Evolutionary conservation across 2,113 vertebrate species (phyloP).

Genomic region (Ginglymostoma cirratum): DNA sequence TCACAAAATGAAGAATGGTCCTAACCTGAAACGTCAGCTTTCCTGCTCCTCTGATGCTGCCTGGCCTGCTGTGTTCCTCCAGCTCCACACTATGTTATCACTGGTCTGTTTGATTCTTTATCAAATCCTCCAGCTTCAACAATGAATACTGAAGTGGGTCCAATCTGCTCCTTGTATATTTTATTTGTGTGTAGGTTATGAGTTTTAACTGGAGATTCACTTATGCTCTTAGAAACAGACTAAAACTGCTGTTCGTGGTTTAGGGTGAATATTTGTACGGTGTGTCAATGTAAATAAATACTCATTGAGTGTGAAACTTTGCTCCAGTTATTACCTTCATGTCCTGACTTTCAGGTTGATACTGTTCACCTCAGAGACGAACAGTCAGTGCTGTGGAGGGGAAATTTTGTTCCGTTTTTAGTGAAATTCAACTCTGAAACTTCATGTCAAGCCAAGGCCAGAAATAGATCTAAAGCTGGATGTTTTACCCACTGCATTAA

Average conservation of each 20-base stretch:
- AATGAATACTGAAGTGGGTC: neutral
- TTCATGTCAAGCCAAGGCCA: neutral
- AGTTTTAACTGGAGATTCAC: neutral
- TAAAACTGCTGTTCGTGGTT: neutral
- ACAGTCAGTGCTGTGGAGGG: neutral
- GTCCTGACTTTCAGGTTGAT: neutral
- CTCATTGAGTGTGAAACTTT: neutral
- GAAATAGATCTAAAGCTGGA: neutral
- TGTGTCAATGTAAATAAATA: neutral
- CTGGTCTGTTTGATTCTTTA: neutral
- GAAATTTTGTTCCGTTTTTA: neutral
- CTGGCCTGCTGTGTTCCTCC: no score
- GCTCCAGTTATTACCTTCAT: neutral
- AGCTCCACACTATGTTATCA: neutral
- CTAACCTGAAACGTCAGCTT: no score
- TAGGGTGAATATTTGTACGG: neutral
- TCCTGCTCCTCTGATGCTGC: no score
- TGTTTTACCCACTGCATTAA: neutral
- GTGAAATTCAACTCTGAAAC: neutral
- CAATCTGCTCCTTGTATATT: neutral
- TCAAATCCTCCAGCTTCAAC: neutral
- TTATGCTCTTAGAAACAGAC: neutral
- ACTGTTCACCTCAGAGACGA: neutral
- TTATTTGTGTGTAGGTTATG: neutral
- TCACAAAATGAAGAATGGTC: no score